Base-by-base conservation (phyloP, 2,797 vertebrate species). In the Sebastolobus alascanus region DNA sequence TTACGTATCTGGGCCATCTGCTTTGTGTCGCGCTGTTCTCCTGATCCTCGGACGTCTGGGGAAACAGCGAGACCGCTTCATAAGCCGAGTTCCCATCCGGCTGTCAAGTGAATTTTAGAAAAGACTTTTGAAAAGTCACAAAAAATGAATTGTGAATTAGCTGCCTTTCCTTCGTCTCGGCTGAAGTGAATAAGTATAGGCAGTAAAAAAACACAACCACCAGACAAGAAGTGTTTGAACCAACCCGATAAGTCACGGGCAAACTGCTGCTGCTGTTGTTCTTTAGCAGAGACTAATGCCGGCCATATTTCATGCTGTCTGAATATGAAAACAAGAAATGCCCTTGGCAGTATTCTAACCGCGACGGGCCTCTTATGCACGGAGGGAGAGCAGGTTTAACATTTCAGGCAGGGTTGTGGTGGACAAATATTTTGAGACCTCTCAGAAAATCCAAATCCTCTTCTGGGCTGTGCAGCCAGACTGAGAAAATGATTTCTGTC, bases 281-380 rank as follows among this genome's bases (percentile, higher is more conserved):
- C 81, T 75, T 80, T 82, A 83, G 75, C 38, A 58, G 35, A 67
- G 67, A 76, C 83, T 74, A 77, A 78, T 87, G 83, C 79, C 59
- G 46, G 73, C 68, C 73, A 80, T 89, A 75, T 86, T 86, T 89
- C 80, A 86, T 73, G 85, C 85, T 82, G 75, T 86, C 79, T 86
- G 81, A 84, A 79, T 86, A 58, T 85, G 68, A 87, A 89, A 86
- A 87, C 79, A 80, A 74, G 52, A 82, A 73, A 29, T 84, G 77
- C 85, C 73, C 64, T 64, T 16, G 79, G 86, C 60, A 0, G 64
- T 54, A 50, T 74, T 67, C 63, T 52, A 59, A 54, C 69, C 12
- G 14, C 18, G 9, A 69, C 25, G 0, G 67, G n/a, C 83, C 55
- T 79, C 56, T 63, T 40, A 8, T 70, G 33, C 38, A 27, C 8